Percentiles rank a stretch among this genome's conserved stretches.
Conservation (phyloP, 2,797 vertebrate genomes). For the Micromesistius poutassou region DNA sequence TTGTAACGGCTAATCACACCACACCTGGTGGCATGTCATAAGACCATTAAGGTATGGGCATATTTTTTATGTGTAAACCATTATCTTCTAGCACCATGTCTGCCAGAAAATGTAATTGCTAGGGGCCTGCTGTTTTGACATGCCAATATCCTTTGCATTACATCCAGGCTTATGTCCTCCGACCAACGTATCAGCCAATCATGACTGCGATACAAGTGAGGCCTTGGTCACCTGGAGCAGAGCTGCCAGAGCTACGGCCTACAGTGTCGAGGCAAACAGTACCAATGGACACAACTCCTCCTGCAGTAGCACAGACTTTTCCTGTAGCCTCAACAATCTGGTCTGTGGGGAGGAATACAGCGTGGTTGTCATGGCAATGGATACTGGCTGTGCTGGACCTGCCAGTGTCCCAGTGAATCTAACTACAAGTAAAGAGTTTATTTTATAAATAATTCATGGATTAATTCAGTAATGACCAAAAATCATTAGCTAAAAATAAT, state of each 20-base stretch:
- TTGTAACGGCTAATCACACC: too few relatives aligned
- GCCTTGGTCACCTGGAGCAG: slow-evolving; percentile 58
- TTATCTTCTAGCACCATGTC: slow-evolving; percentile 60
- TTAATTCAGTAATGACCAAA: not conserved
- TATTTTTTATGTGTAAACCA: not conserved
- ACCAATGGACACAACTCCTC: slow-evolving; percentile 41
- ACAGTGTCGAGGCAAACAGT: slow-evolving; percentile 53
- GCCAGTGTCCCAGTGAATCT: slow-evolving; percentile 41
- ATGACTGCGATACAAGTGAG: slow-evolving; percentile 51
- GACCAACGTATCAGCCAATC: slow-evolving; percentile 37
- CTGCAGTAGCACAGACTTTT: slow-evolving; percentile 55
- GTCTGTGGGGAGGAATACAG: slow-evolving; percentile 69
- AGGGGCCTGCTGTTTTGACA: not conserved
- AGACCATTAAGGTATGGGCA: not conserved
- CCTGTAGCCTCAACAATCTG: slow-evolving; percentile 58
- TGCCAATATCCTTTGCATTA: slow-evolving; percentile 3
- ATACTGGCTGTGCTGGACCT: slow-evolving; percentile 56
- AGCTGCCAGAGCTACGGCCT: slow-evolving; percentile 41
- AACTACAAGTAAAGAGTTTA: slow-evolving; percentile 47
- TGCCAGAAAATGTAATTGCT: slow-evolving; percentile 36
- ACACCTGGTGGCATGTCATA: too few relatives aligned
- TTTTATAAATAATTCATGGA: not conserved
- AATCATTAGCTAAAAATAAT: not conserved
- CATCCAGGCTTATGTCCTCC: slow-evolving; percentile 67
- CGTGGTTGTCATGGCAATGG: slow-evolving; percentile 55